Evolutionary conservation across 2,888 invertebrate species (phyloP), one percentile per base, ranked within the genome.

Genomic region (Drosophila anceps): DNA sequence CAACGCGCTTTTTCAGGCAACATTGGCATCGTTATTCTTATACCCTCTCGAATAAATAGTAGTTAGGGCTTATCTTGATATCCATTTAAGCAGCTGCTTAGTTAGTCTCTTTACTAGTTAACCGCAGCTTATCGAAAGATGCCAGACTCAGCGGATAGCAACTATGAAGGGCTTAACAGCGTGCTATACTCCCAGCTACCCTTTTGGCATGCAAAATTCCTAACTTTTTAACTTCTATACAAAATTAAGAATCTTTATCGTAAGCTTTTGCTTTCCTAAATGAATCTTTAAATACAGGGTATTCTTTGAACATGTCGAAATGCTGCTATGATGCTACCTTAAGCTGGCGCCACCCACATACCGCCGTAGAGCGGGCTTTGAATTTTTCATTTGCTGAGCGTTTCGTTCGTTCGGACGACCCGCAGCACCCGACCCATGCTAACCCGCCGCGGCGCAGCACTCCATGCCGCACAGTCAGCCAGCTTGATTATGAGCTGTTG

Each of bases 301-400:
- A 73, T 61, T 12, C 33, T 15, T 10, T 2, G 18, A 35, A 12
- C 51, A 29, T 13, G 1, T 33, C 35, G 54, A 50, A 13, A 10
- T 27, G n/a, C 29, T 72, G n/a, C n/a, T n/a, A n/a, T n/a, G n/a
- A 55, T 57, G 44, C 67, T 53, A 54, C 39, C 65, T 69, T 64
- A 18, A 18, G 68, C 39, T 51, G 57, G 27, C 57, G 46, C 58
- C 57, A 65, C 54, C 59, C 72, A 15, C 46, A n/a, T 15, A 10
- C 50, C 65, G 50, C 77, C 73, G 69, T 67, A 69, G 63, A 77
- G 76, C 61, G 69, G 70, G 76, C 39, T 71, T 81, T 80, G 79
- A 82, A 81, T 76, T 79, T 84, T 81, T 83, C 77, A 83, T 80
- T 88, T 78, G 77, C 85, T 69, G 57, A 29, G 69, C 70, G 60